Conservation (phyloP, 2,888 invertebrate genomes). For the Meiosimyza decipiens region DNA sequence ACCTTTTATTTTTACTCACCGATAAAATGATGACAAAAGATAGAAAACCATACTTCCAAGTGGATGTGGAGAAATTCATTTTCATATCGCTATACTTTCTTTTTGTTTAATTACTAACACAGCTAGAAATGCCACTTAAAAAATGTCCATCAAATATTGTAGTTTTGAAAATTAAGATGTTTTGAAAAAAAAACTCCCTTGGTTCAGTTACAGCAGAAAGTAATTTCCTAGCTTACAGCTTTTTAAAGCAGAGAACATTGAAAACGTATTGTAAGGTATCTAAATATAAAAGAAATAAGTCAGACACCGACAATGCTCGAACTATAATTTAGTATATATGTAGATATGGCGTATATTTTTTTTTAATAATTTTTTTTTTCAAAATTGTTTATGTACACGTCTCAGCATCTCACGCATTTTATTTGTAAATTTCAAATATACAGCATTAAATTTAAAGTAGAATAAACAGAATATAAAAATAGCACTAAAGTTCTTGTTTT, state of each 20-base stretch:
- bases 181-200: too few species aligned
- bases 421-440: too few species aligned
- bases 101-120: neutral
- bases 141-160: too few species aligned
- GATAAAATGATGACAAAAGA: constrained; percentile 55
- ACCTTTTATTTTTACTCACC: constrained; percentile 51
- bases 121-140: too few species aligned
- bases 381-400: constrained; percentile 24
- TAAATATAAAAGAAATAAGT: too few species aligned
- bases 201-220: too few species aligned
- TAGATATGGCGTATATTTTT: neutral
- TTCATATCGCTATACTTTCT: constrained; percentile 49
- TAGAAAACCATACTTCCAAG: constrained; percentile 60
- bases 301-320: too few species aligned
- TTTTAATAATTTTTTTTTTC: neutral
- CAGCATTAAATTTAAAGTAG: neutral
- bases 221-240: too few species aligned
- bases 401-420: constrained; percentile 7
- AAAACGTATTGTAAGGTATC: too few species aligned
- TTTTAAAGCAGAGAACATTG: too few species aligned
- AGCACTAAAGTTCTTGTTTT: neutral
- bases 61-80: constrained; percentile 54
- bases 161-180: too few species aligned
- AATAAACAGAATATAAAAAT: neutral
- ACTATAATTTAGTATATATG: too few species aligned